Base-by-base conservation (phyloP, 1,140 invertebrate genomes). In the Heliconius eleuchia region DNA sequence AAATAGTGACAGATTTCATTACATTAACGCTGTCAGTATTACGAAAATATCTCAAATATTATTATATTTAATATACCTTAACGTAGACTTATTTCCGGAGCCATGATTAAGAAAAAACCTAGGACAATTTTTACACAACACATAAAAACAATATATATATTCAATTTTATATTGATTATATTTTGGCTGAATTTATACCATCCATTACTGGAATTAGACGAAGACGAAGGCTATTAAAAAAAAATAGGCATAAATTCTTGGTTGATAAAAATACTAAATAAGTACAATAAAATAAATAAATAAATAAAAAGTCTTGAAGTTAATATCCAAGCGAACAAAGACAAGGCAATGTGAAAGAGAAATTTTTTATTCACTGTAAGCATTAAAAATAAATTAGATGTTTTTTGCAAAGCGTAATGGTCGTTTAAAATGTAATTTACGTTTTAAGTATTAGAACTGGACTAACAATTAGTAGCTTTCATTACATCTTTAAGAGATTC, bases 361-460 rank as follows among this genome's bases (percentile, higher is more conserved):
- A 66, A 66, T 66, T 66, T 66, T 23, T 66, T 66, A 66, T 66
- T 66, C 60, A 66, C 60, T 66, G 27, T 66, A 66, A 66, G 60
- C 60, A 66, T 66, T 66, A 66, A 66, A 66, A 66, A 66, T 66
- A 66, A 66, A 66, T 66, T 66, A 66, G 60, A 66, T 66, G 60
- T 66, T 66, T 66, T 66, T 66, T 66, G 60, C 60, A 66, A 66
- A 66, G 60, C 27, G 60, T 66, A 66, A 66, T 66, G 60, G 60
- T 66, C 60, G 60, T 66, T 66, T 66, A 66, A 66, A 66, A 66
- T 66, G 60, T 66, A 66, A 66, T 66, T 66, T 66, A 66, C 60
- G 27, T 66, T 66, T 66, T 66, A 66, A 66, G 27, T 66, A 66
- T 66, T 66, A 66, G 60, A 66, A 66, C 4, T 66, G 60, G 60